A percentile compares a stretch with the other conserved stretches of the same genome.
Conservation (phyloP, 37 sponge, comb jelly and placozoan species). For the Beroe ovata region DNA sequence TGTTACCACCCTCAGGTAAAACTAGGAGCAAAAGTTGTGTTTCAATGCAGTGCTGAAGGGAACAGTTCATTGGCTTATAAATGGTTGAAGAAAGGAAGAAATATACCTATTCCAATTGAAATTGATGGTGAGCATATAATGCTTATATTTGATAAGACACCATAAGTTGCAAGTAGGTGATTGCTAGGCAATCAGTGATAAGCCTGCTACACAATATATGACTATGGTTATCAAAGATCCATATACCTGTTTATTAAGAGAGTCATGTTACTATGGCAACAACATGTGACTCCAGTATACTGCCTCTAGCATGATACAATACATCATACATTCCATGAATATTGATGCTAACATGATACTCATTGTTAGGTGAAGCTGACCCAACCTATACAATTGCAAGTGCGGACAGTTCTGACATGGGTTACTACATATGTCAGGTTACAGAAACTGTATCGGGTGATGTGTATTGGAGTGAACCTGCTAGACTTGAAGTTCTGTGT, state of each 20-base stretch:
- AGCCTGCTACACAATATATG: too few relatives aligned
- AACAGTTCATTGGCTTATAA: constrained; percentile 6
- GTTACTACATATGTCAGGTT: neutral
- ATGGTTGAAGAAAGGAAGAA: constrained; percentile 12
- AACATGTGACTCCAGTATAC: too few relatives aligned
- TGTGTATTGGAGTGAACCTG: constrained; percentile 16
- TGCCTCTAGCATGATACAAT: too few relatives aligned
- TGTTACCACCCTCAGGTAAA: too few relatives aligned
- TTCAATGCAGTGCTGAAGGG: constrained; percentile 1
- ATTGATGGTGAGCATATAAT: neutral
- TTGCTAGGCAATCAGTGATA: too few relatives aligned
- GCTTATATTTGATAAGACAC: too few relatives aligned
- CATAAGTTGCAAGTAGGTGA: too few relatives aligned
- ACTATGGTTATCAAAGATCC: too few relatives aligned
- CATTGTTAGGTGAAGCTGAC: neutral
- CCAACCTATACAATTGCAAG: neutral
- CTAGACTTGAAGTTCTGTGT: constrained; percentile 17
- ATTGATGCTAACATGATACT: too few relatives aligned
- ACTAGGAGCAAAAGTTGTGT: neutral
- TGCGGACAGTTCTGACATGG: neutral
- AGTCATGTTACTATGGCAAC: too few relatives aligned
- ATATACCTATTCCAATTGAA: neutral
- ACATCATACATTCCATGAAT: too few relatives aligned
- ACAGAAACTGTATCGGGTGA: neutral
- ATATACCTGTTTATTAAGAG: too few relatives aligned